Evolutionary conservation across 35 echinoderm and acorn worm genomes (phyloP), one percentile per base, ranked within the genome.

Genomic region (Acanthaster planci): DNA sequence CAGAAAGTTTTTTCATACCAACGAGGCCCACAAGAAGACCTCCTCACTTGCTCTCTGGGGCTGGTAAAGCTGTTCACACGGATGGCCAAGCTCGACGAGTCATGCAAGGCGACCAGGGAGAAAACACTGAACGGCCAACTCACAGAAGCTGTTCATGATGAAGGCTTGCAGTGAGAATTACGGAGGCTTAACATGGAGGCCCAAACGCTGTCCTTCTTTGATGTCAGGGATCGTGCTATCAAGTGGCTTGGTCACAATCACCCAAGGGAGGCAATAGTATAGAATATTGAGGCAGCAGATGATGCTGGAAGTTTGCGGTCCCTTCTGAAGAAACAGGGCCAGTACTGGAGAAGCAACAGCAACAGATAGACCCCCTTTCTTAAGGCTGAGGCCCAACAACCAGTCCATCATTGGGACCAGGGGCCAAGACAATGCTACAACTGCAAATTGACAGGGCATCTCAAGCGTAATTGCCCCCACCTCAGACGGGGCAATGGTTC

Each of bases 1-100:
- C 88, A 94, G 36, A 27, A 31, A 6, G 90, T 94, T 40, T 94
- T 91, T 44, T 57, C 87, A 0, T 89, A 89, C 77, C 35, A n/a
- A n/a, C n/a, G n/a, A n/a, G n/a, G n/a, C n/a, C n/a, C n/a, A n/a
- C n/a, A n/a, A n/a, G n/a, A n/a, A 47, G 91, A 93, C 27, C 37
- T 94, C 0, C 38, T 94, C 22, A 77, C 82, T 7, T 89, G 72
- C 53, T 94, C 92, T 4, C 79, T 94, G n/a, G 56, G 84, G 23
- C 32, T 90, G 18, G 84, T 94, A 5, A 77, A 78, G 27, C 83
- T 94, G n/a, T n/a, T n/a, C n/a, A n/a, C n/a, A n/a, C n/a, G n/a
- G n/a, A n/a, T n/a, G n/a, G n/a, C n/a, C n/a, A n/a, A n/a, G n/a
- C n/a, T n/a, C 5, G 89, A 90, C 37, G 92, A 94, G 38, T 37